Evolutionary conservation across 2,113 vertebrate genomes (phyloP).

Genomic region (Rhea pennata): DNA sequence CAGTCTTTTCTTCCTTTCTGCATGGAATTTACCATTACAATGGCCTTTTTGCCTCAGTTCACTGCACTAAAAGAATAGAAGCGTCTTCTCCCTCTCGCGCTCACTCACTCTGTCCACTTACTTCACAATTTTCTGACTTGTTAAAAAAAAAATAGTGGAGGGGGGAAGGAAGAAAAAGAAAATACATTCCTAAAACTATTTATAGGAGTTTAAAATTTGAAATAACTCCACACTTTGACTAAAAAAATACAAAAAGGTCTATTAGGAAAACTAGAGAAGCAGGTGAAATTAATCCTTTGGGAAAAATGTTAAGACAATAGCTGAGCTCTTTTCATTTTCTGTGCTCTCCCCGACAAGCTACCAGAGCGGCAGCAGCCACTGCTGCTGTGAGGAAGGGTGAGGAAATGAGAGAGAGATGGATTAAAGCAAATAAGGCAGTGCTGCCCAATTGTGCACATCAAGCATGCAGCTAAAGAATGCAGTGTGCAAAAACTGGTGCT

Average conservation of each 20-base stretch:
- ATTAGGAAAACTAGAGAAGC: neutral
- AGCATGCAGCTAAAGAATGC: conserved; percentile 34
- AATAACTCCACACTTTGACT: neutral
- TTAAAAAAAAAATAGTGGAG: neutral
- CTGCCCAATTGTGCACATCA: conserved; percentile 43
- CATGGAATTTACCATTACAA: conserved; percentile 93
- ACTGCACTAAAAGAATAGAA: conserved; percentile 86
- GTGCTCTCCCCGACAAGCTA: conserved; percentile 14
- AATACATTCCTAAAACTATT: conserved; percentile 1
- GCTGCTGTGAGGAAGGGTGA: conserved; percentile 32
- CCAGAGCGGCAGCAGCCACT: conserved; percentile 34
- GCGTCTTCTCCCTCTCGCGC: conserved; percentile 59
- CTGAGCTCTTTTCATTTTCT: conserved; percentile 7
- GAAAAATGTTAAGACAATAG: neutral
- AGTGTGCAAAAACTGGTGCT: conserved; percentile 27
- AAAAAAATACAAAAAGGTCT: neutral
- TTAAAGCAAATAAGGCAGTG: conserved; percentile 15
- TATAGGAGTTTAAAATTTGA: neutral
- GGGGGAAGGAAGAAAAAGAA: neutral
- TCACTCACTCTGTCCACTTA: conserved; percentile 50
- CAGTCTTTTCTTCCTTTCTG: conserved; percentile 77
- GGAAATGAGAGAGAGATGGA: conserved; percentile 15
- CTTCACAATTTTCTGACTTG: conserved; percentile 69
- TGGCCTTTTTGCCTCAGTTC: conserved; percentile 85
- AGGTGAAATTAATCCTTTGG: conserved; percentile 64